Evolutionary conservation across 1,140 invertebrate genomes (phyloP).

Genomic region (Carcinoscorpius rotundicauda): DNA sequence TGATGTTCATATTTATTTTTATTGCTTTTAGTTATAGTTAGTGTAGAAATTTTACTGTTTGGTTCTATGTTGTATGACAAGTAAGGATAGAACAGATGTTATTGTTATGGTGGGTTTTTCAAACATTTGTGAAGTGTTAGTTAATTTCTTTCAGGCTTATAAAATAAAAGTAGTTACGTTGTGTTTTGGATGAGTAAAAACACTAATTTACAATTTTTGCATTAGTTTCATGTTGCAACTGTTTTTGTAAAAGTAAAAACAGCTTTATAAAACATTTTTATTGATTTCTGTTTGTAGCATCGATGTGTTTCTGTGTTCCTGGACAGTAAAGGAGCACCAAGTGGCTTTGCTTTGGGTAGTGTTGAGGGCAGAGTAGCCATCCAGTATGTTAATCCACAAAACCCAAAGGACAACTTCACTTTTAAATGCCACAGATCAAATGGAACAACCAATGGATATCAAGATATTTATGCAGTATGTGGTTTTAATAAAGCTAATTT

Average conservation of each 20-base stretch:
- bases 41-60: too few species aligned
- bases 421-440: slow-evolving; percentile 98
- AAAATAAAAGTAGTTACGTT: too few species aligned
- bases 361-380: slow-evolving; percentile 26
- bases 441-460: slow-evolving; percentile 57
- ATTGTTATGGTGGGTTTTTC: too few species aligned
- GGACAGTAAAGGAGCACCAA: slow-evolving; percentile 53
- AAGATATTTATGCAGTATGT: slow-evolving; percentile 61
- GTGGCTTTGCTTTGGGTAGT: slow-evolving; percentile 22
- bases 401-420: slow-evolving; percentile 98
- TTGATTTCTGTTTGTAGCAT: slow-evolving; percentile 36
- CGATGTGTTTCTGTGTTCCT: slow-evolving; percentile 88
- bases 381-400: slow-evolving; percentile 44
- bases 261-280: slow-evolving; percentile 27
- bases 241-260: slow-evolving; percentile 53
- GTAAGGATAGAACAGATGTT: too few species aligned
- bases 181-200: too few species aligned
- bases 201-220: slow-evolving; percentile 28
- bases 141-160: too few species aligned
- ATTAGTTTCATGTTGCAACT: slow-evolving; percentile 88
- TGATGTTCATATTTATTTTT: too few species aligned
- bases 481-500: too few species aligned
- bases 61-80: too few species aligned
- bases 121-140: too few species aligned
- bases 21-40: too few species aligned